Percentiles rank a stretch among this genome's conserved stretches.
Evolutionary conservation across 2,888 invertebrate genomes (phyloP).

Genomic region (Drosophila tanythrix): DNA sequence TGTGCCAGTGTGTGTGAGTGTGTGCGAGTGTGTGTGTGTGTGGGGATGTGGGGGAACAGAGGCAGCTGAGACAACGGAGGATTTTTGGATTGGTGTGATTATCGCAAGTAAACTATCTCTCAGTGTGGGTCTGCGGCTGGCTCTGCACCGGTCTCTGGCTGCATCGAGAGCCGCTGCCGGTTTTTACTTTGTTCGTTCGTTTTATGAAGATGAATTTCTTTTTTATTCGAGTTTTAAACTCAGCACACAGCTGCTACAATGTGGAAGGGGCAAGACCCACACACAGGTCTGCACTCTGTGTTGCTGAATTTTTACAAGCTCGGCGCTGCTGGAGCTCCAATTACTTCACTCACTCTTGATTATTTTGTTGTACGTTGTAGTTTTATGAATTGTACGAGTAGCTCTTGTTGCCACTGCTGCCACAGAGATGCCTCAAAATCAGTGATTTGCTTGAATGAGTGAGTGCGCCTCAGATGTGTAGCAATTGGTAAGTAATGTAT

Average conservation of each 20-base stretch:
- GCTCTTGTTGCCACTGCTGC: not conserved
- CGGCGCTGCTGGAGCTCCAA: constrained; percentile 68
- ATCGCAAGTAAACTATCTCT: constrained; percentile 78
- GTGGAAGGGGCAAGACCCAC: not conserved
- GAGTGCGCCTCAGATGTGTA: constrained; percentile 14
- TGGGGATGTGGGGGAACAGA: not conserved
- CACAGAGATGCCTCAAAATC: constrained; percentile 53
- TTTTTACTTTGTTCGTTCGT: constrained; percentile 15
- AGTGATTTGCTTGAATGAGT: constrained; percentile 40
- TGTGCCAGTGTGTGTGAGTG: not conserved
- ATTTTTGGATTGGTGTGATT: constrained; percentile 63
- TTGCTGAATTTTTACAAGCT: constrained; percentile 26
- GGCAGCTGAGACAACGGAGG: constrained; percentile 24
- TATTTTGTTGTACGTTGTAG: constrained; percentile 57
- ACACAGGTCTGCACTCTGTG: constrained; percentile 2
- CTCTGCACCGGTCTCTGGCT: constrained; percentile 8
- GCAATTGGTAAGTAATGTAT: not conserved
- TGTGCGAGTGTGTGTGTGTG: not conserved
- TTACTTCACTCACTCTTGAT: constrained; percentile 64
- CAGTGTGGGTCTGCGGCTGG: constrained; percentile 39
- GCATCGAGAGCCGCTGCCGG: constrained; percentile 53
- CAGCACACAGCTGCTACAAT: constrained; percentile 8
- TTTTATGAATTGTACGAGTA: constrained; percentile 24
- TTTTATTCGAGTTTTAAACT: constrained; percentile 69
- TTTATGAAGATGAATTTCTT: constrained; percentile 80